Conservation (phyloP, 2,888 invertebrate genomes). For the Clepsis dumicolana region DNA sequence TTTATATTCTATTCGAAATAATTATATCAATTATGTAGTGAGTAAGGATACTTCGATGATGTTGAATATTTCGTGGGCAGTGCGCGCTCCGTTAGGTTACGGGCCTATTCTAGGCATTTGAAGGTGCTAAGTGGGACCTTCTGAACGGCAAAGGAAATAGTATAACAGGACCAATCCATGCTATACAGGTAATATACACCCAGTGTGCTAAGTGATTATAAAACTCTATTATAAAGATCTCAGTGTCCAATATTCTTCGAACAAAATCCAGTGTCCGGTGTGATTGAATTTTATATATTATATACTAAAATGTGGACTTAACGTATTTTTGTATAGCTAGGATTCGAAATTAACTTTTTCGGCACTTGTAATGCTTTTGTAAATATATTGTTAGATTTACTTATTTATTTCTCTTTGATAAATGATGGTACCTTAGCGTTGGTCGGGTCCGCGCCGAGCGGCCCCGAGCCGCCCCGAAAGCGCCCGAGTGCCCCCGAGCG, state of each 20-base stretch:
- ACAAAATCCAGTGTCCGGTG: constrained; percentile 82
- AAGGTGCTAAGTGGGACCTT: constrained; percentile 75
- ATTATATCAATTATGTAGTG: constrained; percentile 41
- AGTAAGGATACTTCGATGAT: no score
- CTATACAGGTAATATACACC: constrained; percentile 60
- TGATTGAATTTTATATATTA: constrained; percentile 71
- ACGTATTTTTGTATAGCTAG: constrained; percentile 82
- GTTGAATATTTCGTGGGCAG: constrained; percentile 16
- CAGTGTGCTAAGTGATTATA: constrained; percentile 64
- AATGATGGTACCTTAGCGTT: constrained; percentile 24
- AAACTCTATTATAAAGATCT: constrained; percentile 71
- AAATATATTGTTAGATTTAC: constrained; percentile 80
- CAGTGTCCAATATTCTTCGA: constrained; percentile 79
- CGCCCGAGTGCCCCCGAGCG: constrained; percentile 47
- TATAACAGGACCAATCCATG: constrained; percentile 54
- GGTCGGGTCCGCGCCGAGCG: constrained; percentile 42
- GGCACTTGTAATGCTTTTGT: constrained; percentile 82
- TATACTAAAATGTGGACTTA: constrained; percentile 74
- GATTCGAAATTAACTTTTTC: constrained; percentile 74
- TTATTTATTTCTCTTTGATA: constrained; percentile 78
- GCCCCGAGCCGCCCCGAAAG: constrained; percentile 42
- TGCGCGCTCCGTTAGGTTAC: constrained; percentile 29
- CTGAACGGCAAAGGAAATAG: constrained; percentile 20
- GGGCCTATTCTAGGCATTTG: background rate
- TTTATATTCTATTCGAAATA: constrained; percentile 39